phyloP scores from a whole-genome alignment of 2,113 vertebrate species.

The Chionodraco myersi region DNA sequence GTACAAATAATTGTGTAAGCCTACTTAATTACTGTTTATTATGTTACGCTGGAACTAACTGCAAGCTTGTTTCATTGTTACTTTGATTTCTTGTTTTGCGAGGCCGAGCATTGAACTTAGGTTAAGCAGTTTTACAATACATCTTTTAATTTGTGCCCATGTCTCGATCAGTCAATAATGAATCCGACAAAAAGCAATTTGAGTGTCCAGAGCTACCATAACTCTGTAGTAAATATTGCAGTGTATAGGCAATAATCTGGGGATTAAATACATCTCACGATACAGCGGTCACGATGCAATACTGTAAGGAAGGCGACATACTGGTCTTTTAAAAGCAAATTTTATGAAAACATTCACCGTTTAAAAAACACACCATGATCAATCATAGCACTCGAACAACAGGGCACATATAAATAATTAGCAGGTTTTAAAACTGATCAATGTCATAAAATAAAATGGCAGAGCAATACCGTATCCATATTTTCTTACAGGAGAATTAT shows the following conservation, averaged over 20 bases:
- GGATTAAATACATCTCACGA: too few species aligned
- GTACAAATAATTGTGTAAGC: background rate
- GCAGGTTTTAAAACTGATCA: too few species aligned
- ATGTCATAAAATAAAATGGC: too few species aligned
- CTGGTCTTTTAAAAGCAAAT: too few species aligned
- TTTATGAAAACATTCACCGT: too few species aligned
- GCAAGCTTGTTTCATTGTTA: background rate
- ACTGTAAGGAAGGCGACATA: too few species aligned
- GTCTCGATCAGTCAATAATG: too few species aligned
- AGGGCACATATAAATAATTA: too few species aligned
- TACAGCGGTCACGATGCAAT: too few species aligned
- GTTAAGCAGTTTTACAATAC: background rate
- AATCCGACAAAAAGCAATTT: background rate
- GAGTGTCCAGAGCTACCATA: background rate
- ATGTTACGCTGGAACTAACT: background rate
- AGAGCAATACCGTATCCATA: too few species aligned
- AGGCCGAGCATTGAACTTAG: background rate
- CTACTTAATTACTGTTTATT: background rate
- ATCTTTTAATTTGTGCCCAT: background rate
- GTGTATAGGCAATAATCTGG: too few species aligned
- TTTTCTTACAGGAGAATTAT: background rate
- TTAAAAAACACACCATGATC: too few species aligned
- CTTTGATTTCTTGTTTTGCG: background rate
- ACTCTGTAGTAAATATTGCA: background rate
- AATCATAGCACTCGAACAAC: background rate